These are phyloP conservation scores for Scaptomyza reducta DNA, from an alignment of 2,888 invertebrate genomes.

Conservation along the genomic window DNA sequence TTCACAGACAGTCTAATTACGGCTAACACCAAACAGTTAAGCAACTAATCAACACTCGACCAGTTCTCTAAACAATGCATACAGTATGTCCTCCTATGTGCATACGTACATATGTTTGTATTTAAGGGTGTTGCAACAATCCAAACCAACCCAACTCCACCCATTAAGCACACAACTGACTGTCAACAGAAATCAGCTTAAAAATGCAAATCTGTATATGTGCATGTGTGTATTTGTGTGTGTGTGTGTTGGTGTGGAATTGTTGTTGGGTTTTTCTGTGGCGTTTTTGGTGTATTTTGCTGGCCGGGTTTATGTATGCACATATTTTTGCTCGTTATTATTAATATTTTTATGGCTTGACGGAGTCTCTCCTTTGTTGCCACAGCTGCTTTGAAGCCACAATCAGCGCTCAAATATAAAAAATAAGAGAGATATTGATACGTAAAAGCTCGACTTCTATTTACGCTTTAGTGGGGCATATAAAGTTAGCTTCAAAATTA, in stretches of 20 bases:
- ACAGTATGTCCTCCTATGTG: background rate
- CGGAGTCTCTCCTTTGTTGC: slow-evolving; percentile 34
- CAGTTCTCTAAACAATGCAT: slow-evolving; percentile 6
- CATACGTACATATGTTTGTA: background rate
- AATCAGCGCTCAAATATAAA: slow-evolving; percentile 27
- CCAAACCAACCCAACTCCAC: slow-evolving; percentile 2
- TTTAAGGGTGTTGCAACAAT: slow-evolving; percentile 7
- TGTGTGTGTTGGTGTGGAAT: background rate
- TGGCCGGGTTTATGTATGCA: slow-evolving; percentile 25
- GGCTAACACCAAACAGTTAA: slow-evolving; percentile 41
- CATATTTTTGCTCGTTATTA: slow-evolving; percentile 42
- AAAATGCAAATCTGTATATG: slow-evolving; percentile 43
- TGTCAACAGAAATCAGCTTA: slow-evolving; percentile 53
- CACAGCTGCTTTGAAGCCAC: slow-evolving; percentile 37
- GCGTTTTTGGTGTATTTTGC: slow-evolving; percentile 10
- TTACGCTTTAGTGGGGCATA: too few relatives aligned
- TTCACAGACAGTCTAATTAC: slow-evolving; percentile 37
- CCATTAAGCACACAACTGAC: slow-evolving; percentile 4
- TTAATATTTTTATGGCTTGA: slow-evolving; percentile 50
- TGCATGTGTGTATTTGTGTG: background rate
- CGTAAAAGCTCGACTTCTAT: background rate
- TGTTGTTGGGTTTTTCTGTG: background rate
- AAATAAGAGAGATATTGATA: background rate
- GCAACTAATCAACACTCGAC: slow-evolving; percentile 20
- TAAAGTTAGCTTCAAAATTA: background rate